phyloP scores from a whole-genome alignment of 2,113 vertebrate genomes.

The Gymnobelideus leadbeateri region DNA sequence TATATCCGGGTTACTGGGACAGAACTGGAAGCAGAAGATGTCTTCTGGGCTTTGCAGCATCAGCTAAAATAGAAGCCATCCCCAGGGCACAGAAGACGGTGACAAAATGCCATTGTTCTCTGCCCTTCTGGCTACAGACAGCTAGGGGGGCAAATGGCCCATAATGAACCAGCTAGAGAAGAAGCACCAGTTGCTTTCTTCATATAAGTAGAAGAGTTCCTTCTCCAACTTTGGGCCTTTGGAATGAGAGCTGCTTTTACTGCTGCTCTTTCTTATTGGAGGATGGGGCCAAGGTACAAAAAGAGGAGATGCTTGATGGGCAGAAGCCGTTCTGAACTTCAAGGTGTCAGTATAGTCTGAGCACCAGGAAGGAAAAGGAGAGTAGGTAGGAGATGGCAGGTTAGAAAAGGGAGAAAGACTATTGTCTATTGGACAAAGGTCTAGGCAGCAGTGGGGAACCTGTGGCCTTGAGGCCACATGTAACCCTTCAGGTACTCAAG shows the following conservation, averaged over 20 bases:
- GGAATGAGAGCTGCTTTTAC: background rate
- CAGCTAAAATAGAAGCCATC: constrained; percentile 85
- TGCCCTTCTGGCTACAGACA: background rate
- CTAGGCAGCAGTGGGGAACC: background rate
- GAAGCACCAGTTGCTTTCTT: background rate
- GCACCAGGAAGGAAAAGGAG: background rate
- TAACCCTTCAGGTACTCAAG: too few relatives aligned
- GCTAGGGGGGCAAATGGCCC: background rate
- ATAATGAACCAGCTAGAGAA: background rate
- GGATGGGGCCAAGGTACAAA: background rate
- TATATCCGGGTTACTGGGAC: constrained; percentile 92
- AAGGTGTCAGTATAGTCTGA: background rate
- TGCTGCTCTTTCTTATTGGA: background rate
- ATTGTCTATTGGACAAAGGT: background rate
- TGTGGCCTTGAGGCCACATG: too few relatives aligned
- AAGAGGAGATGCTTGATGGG: background rate
- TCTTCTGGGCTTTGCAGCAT: constrained; percentile 93
- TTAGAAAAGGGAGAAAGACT: background rate
- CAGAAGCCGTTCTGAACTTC: background rate
- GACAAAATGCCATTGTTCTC: constrained; percentile 19
- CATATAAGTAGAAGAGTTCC: background rate
- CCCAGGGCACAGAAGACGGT: constrained; percentile 15
- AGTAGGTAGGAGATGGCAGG: background rate
- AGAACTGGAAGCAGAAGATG: constrained; percentile 93
- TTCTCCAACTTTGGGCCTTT: background rate